Conservation (phyloP, 2,888 invertebrate genomes). For the Caenorhabditis sp. region DNA sequence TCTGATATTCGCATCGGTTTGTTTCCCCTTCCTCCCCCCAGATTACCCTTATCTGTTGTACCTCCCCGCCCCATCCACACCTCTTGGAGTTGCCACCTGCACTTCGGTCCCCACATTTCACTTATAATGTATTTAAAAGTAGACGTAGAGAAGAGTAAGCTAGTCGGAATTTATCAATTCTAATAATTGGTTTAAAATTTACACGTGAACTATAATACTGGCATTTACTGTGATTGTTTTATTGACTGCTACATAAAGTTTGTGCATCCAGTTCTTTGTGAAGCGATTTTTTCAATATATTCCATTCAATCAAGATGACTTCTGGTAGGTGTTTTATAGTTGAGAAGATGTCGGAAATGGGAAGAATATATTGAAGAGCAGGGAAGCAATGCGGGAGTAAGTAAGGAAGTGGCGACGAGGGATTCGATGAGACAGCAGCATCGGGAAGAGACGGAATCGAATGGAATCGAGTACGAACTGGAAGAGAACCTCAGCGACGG, state of each 20-base stretch:
- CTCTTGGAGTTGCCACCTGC: neutral
- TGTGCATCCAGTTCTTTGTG: neutral
- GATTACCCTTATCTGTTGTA: conserved; percentile 18
- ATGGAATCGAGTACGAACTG: conserved; percentile 42
- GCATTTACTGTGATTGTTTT: conserved; percentile 66
- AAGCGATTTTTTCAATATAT: neutral
- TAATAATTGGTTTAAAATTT: conserved; percentile 47
- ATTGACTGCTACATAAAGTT: conserved; percentile 28
- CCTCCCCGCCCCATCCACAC: no score
- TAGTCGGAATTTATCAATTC: conserved; percentile 7
- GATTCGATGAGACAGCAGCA: no score
- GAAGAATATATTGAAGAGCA: neutral
- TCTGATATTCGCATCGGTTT: conserved; percentile 41
- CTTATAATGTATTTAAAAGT: conserved; percentile 44
- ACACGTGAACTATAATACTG: conserved; percentile 36
- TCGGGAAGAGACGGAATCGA: conserved; percentile 4
- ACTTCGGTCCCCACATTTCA: conserved; percentile 4
- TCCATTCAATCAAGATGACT: conserved; percentile 6
- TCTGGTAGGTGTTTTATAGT: conserved; percentile 1
- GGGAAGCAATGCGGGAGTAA: conserved; percentile 12
- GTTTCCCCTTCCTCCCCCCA: neutral
- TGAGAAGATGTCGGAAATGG: neutral
- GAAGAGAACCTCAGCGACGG: conserved; percentile 23
- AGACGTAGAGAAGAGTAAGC: conserved; percentile 8
- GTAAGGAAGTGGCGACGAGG: conserved; percentile 3